Evolutionary conservation across 1,140 invertebrate genomes (phyloP).

Genomic region (Bombus huntii): DNA sequence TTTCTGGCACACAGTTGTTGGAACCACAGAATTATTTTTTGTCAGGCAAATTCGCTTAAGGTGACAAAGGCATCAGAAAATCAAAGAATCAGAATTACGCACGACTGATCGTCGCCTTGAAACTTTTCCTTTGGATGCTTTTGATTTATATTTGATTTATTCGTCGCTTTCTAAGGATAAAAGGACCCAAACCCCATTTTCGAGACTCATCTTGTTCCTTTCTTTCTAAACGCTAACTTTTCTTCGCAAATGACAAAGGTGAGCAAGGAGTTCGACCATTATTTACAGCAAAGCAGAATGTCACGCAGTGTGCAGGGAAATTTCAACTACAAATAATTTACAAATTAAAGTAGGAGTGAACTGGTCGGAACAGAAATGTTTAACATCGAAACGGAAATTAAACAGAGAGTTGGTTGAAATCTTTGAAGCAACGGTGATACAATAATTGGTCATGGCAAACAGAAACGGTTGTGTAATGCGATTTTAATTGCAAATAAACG

Average conservation of each 20-base stretch:
- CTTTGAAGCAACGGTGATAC: background rate
- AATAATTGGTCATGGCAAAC: background rate
- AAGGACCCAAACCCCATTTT: background rate
- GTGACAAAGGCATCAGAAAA: background rate
- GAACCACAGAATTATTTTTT: background rate
- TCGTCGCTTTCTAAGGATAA: too few species aligned
- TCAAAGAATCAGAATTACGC: background rate
- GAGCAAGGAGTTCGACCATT: background rate
- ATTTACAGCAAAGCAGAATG: background rate
- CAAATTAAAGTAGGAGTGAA: background rate
- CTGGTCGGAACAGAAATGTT: background rate
- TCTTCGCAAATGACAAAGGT: background rate
- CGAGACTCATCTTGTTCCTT: background rate
- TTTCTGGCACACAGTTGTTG: background rate
- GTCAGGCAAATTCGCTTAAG: too few species aligned
- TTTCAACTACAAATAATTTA: background rate
- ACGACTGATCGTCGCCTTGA: background rate
- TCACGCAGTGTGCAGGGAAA: background rate
- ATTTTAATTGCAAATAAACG: constrained; percentile 24
- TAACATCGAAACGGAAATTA: background rate
- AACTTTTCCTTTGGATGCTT: background rate
- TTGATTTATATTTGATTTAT: background rate
- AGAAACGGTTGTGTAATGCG: background rate
- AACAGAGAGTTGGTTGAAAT: background rate
- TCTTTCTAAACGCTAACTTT: background rate